These are phyloP conservation scores for Cheumatopsyche charites DNA, from an alignment of 1,140 invertebrate species.

Conservation along the genomic window DNA sequence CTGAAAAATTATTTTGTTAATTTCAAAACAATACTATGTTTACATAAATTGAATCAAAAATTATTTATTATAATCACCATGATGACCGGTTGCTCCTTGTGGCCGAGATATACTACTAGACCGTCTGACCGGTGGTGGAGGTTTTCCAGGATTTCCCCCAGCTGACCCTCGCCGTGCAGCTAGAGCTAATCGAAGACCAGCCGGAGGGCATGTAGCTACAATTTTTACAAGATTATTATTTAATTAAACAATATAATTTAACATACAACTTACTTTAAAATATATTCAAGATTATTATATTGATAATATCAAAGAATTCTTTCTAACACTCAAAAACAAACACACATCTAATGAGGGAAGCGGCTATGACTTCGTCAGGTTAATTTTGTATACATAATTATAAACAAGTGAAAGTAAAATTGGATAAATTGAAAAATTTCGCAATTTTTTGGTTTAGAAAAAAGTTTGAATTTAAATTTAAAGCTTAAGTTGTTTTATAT, in stretches of 20 bases:
- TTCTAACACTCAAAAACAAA: not conserved
- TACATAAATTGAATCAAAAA: not conserved
- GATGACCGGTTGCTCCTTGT: slow-evolving; percentile 50
- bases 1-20: slow-evolving; percentile 32
- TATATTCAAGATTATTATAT: not conserved
- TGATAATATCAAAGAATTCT: not conserved
- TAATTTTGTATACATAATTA: too few relatives aligned
- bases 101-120: slow-evolving; percentile 79
- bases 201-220: slow-evolving; percentile 44
- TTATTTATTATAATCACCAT: slow-evolving; percentile 12
- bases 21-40: not conserved
- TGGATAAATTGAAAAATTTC: too few relatives aligned
- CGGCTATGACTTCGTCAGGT: too few relatives aligned
- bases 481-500: too few relatives aligned
- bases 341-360: too few relatives aligned
- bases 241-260: slow-evolving; percentile 4
- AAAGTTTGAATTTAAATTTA: too few relatives aligned
- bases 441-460: too few relatives aligned
- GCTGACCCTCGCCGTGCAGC: slow-evolving; percentile 57
- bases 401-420: too few relatives aligned
- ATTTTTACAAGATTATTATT: slow-evolving; percentile 23
- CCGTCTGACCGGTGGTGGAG: slow-evolving; percentile 82
- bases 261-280: not conserved
- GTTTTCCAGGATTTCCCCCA: slow-evolving; percentile 63
- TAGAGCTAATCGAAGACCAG: slow-evolving; percentile 51